Conservation (phyloP, 2,888 invertebrate genomes). For the Eudemis profundana region DNA sequence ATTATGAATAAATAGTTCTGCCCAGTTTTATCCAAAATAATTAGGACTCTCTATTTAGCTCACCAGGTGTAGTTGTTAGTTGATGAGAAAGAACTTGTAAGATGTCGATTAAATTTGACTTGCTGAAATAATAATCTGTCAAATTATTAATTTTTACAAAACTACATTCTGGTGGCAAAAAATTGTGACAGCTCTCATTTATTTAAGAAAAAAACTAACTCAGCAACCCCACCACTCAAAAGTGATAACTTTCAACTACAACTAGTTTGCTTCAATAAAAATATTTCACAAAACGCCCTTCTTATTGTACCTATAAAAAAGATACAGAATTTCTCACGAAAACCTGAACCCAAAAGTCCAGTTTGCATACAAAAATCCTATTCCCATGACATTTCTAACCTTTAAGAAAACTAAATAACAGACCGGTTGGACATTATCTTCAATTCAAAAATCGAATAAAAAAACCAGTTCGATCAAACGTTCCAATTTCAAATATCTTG, state of each 20-base stretch:
- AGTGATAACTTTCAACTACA: neutral
- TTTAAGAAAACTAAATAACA: constrained; percentile 33
- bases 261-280: neutral
- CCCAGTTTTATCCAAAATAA: too few species aligned
- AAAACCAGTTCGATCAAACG: constrained; percentile 50
- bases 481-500: constrained; percentile 51
- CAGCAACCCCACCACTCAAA: neutral
- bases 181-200: too few species aligned
- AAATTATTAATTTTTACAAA: too few species aligned
- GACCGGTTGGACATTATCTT: constrained; percentile 36
- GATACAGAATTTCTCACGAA: constrained; percentile 27
- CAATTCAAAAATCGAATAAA: constrained; percentile 52
- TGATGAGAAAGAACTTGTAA: too few species aligned
- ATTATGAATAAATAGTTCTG: too few species aligned
- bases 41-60: too few species aligned
- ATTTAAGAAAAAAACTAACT: too few species aligned
- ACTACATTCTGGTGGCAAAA: too few species aligned
- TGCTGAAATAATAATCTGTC: too few species aligned
- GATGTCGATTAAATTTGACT: too few species aligned
- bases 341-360: constrained; percentile 31
- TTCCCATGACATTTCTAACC: constrained; percentile 49
- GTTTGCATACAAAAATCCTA: constrained; percentile 31
- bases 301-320: neutral
- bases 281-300: constrained; percentile 4
- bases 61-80: too few species aligned